Evolutionary conservation across 1,140 invertebrate species (phyloP), one percentile per base, ranked within the genome.

Genomic region (Anthonomus grandis): DNA sequence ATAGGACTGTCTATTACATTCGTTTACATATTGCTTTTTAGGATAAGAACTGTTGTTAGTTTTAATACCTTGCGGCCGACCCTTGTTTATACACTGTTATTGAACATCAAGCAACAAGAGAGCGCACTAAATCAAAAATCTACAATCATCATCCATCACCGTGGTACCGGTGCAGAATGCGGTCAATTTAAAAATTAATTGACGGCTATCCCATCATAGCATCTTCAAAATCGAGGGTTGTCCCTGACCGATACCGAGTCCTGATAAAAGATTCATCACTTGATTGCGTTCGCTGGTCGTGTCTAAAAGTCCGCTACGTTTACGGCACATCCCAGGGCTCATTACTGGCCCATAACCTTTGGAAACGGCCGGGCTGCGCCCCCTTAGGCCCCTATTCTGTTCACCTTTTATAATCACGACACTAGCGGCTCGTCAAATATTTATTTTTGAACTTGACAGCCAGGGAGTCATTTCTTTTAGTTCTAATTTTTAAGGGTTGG

Each of bases 221-320:
- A n/a, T n/a, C n/a, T n/a, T 41, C 36, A 51, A 51, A 41, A 4
- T 25, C 18, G 55, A 50, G 37, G 55, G 55, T 44, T 50, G 55
- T 57, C 51, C 38, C 47, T 44, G 45, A 57, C 47, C 47, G 55
- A 57, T 57, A 57, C 45, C 42, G 25, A 38, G 48, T 23, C 15
- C 51, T 46, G 42, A 63, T 62, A 65, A 63, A 60, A 57, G 61
- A 63, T 65, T 63, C 59, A 56, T 48, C 52, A 59, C 49, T 62
- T 48, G 60, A 57, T 62, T 57, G 57, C 48, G 44, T 57, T 59
- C 56, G 42, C 56, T 45, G 47, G 34, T 51, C 50, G 46, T 59
- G 47, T 59, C 57, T 62, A 52, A 62, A 62, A 59, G 50, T 55
- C 51, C 23, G 57, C 50, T 39, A 55, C 51, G 51, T 54, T 59